A percentile compares a stretch with the other conserved stretches of the same genome.
Conservation (phyloP, 1,140 invertebrate genomes). For the Neodiprion fabricii region DNA sequence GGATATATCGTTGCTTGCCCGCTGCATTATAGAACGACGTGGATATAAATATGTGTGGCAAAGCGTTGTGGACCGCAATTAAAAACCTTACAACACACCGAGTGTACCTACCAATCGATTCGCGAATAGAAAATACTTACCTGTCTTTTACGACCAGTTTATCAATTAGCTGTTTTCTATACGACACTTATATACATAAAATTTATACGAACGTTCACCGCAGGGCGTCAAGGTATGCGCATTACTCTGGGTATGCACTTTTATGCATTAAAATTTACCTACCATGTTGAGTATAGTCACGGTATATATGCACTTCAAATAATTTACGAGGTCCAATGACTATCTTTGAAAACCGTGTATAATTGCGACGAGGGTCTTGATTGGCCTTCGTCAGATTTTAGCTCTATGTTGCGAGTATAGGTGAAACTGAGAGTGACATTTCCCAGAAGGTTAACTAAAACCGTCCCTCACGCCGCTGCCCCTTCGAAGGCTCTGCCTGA, state of each 20-base stretch:
- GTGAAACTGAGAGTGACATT: not conserved
- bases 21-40: no score
- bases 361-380: not conserved
- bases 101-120: not conserved
- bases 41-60: not conserved
- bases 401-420: not conserved
- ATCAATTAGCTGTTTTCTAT: not conserved
- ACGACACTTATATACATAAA: no score
- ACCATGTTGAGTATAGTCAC: no score
- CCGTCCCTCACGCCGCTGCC: not conserved
- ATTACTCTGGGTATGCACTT: no score
- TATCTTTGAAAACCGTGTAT: not conserved
- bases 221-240: no score
- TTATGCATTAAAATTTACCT: no score
- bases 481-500: not conserved
- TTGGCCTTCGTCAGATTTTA: not conserved
- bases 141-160: not conserved
- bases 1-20: not conserved
- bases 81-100: not conserved
- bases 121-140: not conserved
- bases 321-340: not conserved
- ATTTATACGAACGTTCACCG: no score
- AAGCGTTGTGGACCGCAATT: not conserved
- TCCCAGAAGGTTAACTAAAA: slow-evolving; percentile 5
- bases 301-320: not conserved